Base-by-base conservation (phyloP, 2,888 invertebrate genomes). In the Oxystoma pomonae region DNA sequence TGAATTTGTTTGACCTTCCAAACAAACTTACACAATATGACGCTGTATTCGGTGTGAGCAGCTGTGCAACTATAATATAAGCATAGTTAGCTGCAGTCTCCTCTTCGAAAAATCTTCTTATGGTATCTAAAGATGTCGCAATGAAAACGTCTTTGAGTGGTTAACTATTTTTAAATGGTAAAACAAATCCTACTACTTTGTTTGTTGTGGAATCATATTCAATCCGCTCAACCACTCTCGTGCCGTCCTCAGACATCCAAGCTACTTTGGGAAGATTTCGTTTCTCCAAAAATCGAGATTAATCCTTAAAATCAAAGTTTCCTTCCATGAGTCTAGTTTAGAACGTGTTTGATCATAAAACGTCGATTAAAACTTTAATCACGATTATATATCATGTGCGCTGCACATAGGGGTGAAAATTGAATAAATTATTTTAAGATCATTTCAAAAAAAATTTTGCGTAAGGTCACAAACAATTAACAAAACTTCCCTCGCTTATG, bases 181-280 rank as follows among this genome's bases (percentile, higher is more conserved):
- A 16, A 35, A 65, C 64, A 62, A 71, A 71, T 64, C 71, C 71
- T 20, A 72, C 61, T n/a, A 71, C 55, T 61, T 70, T 69, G 50
- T 71, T 73, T 16, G 60, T 67, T 60, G 50, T 69, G 7, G 65
- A 35, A 21, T 71, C 64, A 49, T 72, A 72, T 60, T 71, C 66
- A 17, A 70, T 70, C 62, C 51, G 61, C 0, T 55, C 50, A 5
- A 59, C 59, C 2, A 65, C 57, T 57, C 60, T 62, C 1, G 65
- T 65, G 19, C 21, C 61, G 17, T 65, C 65, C 52, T 65, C 61
- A 55, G 55, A 58, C 20, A 65, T 62, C 59, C 65, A 65, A 19
- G 62, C 5, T n/a, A 62, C 57, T 59, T 65, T 65, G 12, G 62
- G 62, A 7, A 62, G 53, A 20, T 59, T 59, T 18, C 55, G 22